Evolutionary conservation across 1,140 invertebrate genomes (phyloP).

Genomic region (Drosophila neocordata): DNA sequence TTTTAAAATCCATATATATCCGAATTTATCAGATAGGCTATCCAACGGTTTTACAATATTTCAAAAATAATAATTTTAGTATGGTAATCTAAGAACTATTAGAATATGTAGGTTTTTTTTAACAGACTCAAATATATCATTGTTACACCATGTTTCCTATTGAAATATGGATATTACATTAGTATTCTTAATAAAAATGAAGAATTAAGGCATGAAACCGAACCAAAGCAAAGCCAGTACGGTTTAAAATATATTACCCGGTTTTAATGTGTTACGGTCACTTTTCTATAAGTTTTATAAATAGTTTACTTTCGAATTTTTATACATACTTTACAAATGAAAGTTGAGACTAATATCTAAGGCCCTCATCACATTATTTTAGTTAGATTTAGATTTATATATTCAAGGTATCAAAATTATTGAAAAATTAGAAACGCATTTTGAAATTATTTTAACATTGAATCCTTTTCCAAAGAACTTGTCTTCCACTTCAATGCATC

Average conservation of each 20-base stretch:
- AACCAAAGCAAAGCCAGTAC: background rate
- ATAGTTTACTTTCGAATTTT: background rate
- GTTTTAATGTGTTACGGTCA: background rate
- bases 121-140: background rate
- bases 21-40: background rate
- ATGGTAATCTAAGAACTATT: background rate
- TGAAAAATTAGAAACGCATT: no score
- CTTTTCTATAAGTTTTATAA: background rate
- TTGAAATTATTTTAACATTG: no score
- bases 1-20: background rate
- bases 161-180: no score
- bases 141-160: no score
- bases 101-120: background rate
- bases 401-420: no score
- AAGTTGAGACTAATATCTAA: no score
- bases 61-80: background rate
- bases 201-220: background rate
- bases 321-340: background rate
- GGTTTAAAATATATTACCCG: background rate
- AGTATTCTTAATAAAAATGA: no score
- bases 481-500: background rate
- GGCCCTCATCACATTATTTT: no score
- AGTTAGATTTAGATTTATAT: no score
- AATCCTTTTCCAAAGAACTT: conserved; percentile 6
- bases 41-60: background rate